Evolutionary conservation across 2,113 vertebrate genomes (phyloP).

Genomic region (Sporophila hypoxantha): DNA sequence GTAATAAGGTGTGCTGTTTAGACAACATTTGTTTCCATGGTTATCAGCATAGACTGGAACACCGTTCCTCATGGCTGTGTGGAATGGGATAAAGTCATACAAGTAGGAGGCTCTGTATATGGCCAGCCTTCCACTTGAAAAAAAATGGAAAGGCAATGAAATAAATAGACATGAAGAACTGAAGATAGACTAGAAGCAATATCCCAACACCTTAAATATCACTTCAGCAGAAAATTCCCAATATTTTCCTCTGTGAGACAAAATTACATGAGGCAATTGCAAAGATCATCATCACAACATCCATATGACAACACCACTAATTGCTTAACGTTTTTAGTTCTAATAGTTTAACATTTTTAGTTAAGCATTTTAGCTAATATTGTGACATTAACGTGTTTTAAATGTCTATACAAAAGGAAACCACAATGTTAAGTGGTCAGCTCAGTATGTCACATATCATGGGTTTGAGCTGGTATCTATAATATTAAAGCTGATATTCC

Average conservation of each 20-base stretch:
- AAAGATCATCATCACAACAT: background rate
- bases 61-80: background rate
- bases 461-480: background rate
- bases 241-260: background rate
- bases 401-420: background rate
- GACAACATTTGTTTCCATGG: constrained; percentile 11
- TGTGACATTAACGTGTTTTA: background rate
- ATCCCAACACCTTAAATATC: background rate
- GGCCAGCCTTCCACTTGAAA: background rate
- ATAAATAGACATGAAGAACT: background rate
- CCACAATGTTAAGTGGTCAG: background rate
- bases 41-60: background rate
- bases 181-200: background rate
- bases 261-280: background rate
- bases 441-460: background rate
- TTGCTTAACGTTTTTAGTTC: background rate
- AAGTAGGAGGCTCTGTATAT: background rate
- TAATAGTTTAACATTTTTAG: background rate
- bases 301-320: background rate
- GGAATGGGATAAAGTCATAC: background rate
- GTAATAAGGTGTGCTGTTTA: constrained; percentile 4
- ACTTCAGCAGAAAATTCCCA: background rate
- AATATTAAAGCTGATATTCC: background rate
- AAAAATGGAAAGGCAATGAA: background rate
- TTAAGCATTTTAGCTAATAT: background rate